Evolutionary conservation across 2,797 vertebrate genomes (phyloP), one percentile per base, ranked within the genome.

Genomic region (Lycodopsis pacificus): DNA sequence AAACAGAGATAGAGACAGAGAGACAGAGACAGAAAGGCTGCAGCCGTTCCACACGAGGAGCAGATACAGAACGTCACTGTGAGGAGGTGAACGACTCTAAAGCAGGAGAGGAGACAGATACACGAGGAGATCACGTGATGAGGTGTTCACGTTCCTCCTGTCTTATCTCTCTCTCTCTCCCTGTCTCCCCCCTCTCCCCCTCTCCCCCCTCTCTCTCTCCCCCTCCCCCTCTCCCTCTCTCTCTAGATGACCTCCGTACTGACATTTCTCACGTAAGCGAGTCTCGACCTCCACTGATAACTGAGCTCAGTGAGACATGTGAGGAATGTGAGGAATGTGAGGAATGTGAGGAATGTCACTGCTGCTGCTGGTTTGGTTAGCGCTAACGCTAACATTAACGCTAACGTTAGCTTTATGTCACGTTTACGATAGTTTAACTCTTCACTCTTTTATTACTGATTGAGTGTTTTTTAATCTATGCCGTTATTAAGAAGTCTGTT

Each of bases 61-160:
- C 63, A 71, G 56, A 78, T 65, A 70, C 25, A 71, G 76, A 80
- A 81, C 56, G 79, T 80, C 68, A 66, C 0, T 32, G 65, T n/a
- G 30, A 75, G 27, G 32, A 70, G 49, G 71, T 19, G 48, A 56
- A 69, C 30, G 36, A 67, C 58, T 32, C 46, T 4, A 10, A 8
- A 44, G 44, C 42, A 46, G 58, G 12, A 71, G 65, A 72, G 48
- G 59, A 77, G 59, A 77, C 64, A 65, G 46, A 82, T 76, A 72
- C 81, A 80, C 5, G 69, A 56, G 42, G 27, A 79, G 82, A 86
- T 86, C 80, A 79, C 88, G 73, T 86, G 81, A 88, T 81, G 73
- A 72, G 58, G 34, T 94, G 92, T 94, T 94, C 94, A 93, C 92
- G 89, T 94, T 94, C 93, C 88, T 71, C 73, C 79, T 1, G 54